Evolutionary conservation across 2,888 invertebrate species (phyloP).

Genomic region (Dichetophora obliterata): DNA sequence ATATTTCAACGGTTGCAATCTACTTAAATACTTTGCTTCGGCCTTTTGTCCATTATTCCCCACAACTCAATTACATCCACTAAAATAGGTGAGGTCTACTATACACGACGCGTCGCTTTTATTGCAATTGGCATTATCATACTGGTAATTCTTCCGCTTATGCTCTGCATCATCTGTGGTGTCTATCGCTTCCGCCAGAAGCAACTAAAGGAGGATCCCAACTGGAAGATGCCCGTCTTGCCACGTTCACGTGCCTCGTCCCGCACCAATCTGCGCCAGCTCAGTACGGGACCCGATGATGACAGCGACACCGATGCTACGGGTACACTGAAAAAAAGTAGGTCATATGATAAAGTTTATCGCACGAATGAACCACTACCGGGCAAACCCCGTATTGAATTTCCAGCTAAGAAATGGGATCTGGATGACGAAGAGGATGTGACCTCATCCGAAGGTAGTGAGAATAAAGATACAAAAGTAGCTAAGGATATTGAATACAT

Average conservation of each 20-base stretch:
- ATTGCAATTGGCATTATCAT: slow-evolving; percentile 81
- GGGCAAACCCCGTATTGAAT: slow-evolving; percentile 80
- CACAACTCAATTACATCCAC: background rate
- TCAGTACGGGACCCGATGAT: slow-evolving; percentile 71
- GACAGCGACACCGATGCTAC: slow-evolving; percentile 68
- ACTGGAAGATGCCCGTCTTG: slow-evolving; percentile 73
- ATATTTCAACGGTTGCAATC: too few species aligned
- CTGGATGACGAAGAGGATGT: slow-evolving; percentile 78
- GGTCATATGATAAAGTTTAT: slow-evolving; percentile 85
- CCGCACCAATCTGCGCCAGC: slow-evolving; percentile 71
- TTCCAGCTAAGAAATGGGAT: slow-evolving; percentile 86
- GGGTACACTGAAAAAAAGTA: slow-evolving; percentile 75
- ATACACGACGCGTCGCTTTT: slow-evolving; percentile 80
- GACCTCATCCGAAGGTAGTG: slow-evolving; percentile 75
- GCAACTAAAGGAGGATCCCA: slow-evolving; percentile 73
- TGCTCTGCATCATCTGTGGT: slow-evolving; percentile 74
- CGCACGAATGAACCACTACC: slow-evolving; percentile 85
- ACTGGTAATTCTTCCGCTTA: slow-evolving; percentile 78
- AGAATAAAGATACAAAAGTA: slow-evolving; percentile 75
- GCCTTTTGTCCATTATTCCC: background rate
- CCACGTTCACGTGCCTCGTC: slow-evolving; percentile 75
- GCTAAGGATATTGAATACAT: slow-evolving; percentile 76
- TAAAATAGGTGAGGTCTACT: slow-evolving; percentile 75
- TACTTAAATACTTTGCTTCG: slow-evolving; percentile 3
- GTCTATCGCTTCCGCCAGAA: slow-evolving; percentile 77